These are phyloP conservation scores for Drosophila rhopaloa DNA, from an alignment of 1,140 invertebrate genomes.

Conservation along the genomic window DNA sequence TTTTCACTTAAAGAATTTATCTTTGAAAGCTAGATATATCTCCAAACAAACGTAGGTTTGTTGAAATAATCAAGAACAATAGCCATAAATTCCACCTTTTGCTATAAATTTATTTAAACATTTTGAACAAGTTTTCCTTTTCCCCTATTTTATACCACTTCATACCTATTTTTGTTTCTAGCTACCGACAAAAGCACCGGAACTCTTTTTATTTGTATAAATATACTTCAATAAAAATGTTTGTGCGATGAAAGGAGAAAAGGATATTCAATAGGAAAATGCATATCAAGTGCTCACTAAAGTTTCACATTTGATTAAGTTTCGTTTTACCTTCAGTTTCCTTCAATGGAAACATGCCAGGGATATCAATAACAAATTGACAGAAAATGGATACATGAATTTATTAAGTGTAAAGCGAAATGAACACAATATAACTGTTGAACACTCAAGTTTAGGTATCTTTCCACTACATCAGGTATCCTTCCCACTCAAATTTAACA, in stretches of 20 bases:
- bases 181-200: not conserved
- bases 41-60: no score
- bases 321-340: conserved; percentile 7
- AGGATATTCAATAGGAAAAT: conserved; percentile 29
- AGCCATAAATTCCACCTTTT: no score
- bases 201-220: not conserved
- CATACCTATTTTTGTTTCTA: not conserved
- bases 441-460: not conserved
- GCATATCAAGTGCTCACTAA: conserved; percentile 28
- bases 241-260: conserved; percentile 2
- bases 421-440: conserved; percentile 12
- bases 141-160: not conserved
- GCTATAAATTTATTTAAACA: conserved; percentile 2
- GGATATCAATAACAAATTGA: conserved; percentile 35
- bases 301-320: conserved; percentile 59
- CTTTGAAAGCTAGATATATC: no score
- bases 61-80: no score
- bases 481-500: not conserved
- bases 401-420: conserved; percentile 33
- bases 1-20: not conserved
- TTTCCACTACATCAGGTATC: not conserved
- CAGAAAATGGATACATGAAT: conserved; percentile 27
- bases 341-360: not conserved
- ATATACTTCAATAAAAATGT: conserved; percentile 12
- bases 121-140: not conserved